phyloP scores from a whole-genome alignment of 2,888 invertebrate species.

The Lampropteryx suffumata region DNA sequence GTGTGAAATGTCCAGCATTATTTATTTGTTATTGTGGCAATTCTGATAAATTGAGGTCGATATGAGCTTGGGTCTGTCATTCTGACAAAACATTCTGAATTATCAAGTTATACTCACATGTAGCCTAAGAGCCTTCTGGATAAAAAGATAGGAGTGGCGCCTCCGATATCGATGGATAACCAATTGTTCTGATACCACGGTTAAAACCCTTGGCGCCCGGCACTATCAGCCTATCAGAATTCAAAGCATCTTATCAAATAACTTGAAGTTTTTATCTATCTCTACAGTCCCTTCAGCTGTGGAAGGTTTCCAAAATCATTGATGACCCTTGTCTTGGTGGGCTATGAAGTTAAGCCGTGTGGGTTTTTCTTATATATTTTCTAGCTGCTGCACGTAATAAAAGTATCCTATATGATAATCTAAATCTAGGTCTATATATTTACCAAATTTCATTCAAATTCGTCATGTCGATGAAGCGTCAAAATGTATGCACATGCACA shows the following conservation, averaged over 20 bases:
- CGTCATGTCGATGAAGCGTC: no score
- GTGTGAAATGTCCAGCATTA: no score
- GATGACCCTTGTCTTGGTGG: no score
- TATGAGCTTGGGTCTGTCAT: not conserved
- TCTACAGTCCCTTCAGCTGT: not conserved
- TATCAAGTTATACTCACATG: not conserved
- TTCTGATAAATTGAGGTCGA: no score
- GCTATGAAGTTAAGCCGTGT: no score
- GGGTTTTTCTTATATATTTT: no score
- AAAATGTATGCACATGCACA: no score
- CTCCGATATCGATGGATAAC: conserved; percentile 10
- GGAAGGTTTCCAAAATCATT: not conserved
- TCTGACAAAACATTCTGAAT: not conserved
- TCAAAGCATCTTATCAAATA: conserved; percentile 16
- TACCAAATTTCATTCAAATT: no score
- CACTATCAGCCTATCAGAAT: conserved; percentile 15
- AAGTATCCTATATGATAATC: no score
- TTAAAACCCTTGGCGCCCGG: conserved; percentile 21
- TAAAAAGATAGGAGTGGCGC: conserved; percentile 16
- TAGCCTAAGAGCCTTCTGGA: conserved; percentile 9
- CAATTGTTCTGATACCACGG: conserved; percentile 13
- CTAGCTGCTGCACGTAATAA: no score
- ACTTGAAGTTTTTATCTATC: not conserved
- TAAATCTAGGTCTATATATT: no score
- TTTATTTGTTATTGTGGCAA: no score